Base-by-base conservation (phyloP, 2,113 vertebrate genomes). In the Engystomops pustulosus region DNA sequence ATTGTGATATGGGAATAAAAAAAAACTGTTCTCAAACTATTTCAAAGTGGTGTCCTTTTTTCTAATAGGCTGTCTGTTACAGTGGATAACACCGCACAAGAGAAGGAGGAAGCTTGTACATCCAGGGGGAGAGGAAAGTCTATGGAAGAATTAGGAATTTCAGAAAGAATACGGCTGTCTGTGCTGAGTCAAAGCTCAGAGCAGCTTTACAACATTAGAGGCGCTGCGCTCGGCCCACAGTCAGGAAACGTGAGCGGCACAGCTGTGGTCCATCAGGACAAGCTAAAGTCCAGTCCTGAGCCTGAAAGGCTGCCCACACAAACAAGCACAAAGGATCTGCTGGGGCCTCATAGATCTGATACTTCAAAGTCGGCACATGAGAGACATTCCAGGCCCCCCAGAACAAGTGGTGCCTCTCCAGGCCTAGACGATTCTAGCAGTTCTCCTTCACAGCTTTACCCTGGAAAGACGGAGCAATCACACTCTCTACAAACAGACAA, bases 151-250 rank as follows among this genome's bases (percentile, higher is more conserved):
- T 87, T 91, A 0, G 93, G 90, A 2, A 69, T 72, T 1, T 84
- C 88, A 44, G 87, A 86, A 82, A 79, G 87, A 85, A 85, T 65
- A n/a, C 88, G 71, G 18, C 81, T 89, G 0, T 82, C 74, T 1
- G 84, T 87, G 17, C 47, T 92, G 45, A 95, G 94, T 86, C 93
- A 90, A 88, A 95, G 94, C 86, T 90, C 91, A 1, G 94, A 96
- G 84, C 90, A 91, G 60, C 88, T 94, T 77, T 92, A 93, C 87
- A 88, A 86, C 62, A 51, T 88, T 27, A 85, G 79, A 51, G 69
- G 25, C 27, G 51, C 12, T 17, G n/a, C 18, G 34, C 38, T 15
- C 25, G 41, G 49, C 3, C 1, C 74, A 62, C 45, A 55, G 0
- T 86, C 83, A 2, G 75, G 74, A 44, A 86, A 17, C 14, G 85